Base-by-base conservation (phyloP, 2,888 invertebrate genomes). In the Plebejus melissa region DNA sequence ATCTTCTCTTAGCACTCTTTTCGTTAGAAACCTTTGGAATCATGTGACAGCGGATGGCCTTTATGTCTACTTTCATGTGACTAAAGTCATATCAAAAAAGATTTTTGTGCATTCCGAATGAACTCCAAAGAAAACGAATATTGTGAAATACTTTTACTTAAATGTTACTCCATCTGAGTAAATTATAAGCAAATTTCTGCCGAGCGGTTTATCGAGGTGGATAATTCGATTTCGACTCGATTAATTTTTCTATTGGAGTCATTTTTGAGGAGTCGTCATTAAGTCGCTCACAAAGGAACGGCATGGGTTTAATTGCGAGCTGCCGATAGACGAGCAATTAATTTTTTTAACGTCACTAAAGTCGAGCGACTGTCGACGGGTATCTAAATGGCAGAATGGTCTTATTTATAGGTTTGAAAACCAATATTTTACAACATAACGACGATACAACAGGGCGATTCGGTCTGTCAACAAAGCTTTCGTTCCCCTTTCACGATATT, bases 251-350 rank as follows among this genome's bases (percentile, higher is more conserved):
- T 77, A 78, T 78, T 76, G 77, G 72, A 75, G 77, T 70, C 79
- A 72, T 71, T 80, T 80, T 78, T 81, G 79, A 79, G 78, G 77
- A 79, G 80, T 81, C 80, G 78, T 82, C 80, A 81, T 82, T 82
- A 82, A 79, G 79, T 80, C 71, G 57, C 54, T 70, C 80, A 82
- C 82, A 80, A 81, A 82, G 78, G 76, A 80, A 79, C 78, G 79
- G 78, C 78, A 79, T 75, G 75, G 78, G 77, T 80, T 80, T 81
- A 81, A 81, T 80, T 78, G 77, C 79, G 41, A 69, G 57, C 69
- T 69, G 75, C 38, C 69, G 74, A 65, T 60, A 46, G 58, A 60
- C 69, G 60, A 74, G 74, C 74, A 70, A 76, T 74, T 74, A 76
- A 60, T 60, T 76, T 76, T 74, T 76, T 76, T 75, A 75, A 75